Conservation (phyloP, 2,888 invertebrate species). For the Macaria liturata region DNA sequence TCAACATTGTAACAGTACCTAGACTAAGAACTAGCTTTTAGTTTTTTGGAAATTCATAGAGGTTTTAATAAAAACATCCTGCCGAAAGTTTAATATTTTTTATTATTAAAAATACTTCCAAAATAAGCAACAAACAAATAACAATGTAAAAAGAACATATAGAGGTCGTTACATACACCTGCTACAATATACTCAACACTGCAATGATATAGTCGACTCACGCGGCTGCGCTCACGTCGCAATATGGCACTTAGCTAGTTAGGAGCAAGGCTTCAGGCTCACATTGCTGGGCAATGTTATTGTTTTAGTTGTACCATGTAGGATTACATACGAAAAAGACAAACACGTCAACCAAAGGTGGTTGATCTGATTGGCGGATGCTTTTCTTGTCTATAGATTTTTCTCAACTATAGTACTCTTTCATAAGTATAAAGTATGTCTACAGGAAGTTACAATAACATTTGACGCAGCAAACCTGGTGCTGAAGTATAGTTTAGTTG, state of each 20-base stretch:
- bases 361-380: too few relatives aligned
- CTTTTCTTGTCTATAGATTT: too few relatives aligned
- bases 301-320: too few relatives aligned
- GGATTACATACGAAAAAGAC: too few relatives aligned
- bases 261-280: not conserved
- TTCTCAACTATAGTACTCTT: too few relatives aligned
- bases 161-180: constrained; percentile 64
- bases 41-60: constrained; percentile 58
- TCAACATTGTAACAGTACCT: constrained; percentile 26
- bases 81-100: constrained; percentile 66
- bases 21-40: constrained; percentile 49
- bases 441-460: too few relatives aligned
- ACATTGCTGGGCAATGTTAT: too few relatives aligned
- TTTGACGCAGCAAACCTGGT: too few relatives aligned
- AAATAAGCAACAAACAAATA: constrained; percentile 83
- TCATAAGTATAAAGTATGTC: too few relatives aligned
- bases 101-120: constrained; percentile 79
- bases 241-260: constrained; percentile 56
- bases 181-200: constrained; percentile 61
- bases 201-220: constrained; percentile 49
- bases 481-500: not conserved
- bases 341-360: too few relatives aligned
- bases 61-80: constrained; percentile 73
- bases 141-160: constrained; percentile 76
- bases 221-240: constrained; percentile 2